Evolutionary conservation across 2,888 invertebrate genomes (phyloP).

Genomic region (Boloria selene): DNA sequence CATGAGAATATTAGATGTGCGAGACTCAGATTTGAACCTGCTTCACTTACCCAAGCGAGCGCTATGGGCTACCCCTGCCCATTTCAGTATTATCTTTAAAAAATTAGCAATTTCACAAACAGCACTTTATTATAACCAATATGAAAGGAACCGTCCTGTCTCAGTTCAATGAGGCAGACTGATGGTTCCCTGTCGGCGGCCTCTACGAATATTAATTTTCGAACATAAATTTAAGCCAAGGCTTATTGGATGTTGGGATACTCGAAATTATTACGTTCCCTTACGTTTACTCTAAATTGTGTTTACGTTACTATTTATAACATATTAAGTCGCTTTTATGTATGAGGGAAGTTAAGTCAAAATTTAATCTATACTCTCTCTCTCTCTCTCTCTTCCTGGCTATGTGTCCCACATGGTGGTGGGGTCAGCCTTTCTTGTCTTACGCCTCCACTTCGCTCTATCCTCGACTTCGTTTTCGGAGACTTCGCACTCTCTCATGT

Average conservation of each 20-base stretch:
- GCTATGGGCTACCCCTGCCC: too few relatives aligned
- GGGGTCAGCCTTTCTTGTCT: too few relatives aligned
- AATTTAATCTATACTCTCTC: not conserved
- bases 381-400: too few relatives aligned
- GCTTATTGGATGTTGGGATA: constrained; percentile 38
- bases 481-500: too few relatives aligned
- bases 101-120: not conserved
- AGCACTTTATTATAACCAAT: constrained; percentile 21
- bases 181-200: constrained; percentile 52
- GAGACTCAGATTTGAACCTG: too few relatives aligned
- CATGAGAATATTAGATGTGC: too few relatives aligned
- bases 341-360: not conserved
- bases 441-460: too few relatives aligned
- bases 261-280: constrained; percentile 36
- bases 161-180: constrained; percentile 56
- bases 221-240: constrained; percentile 43
- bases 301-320: constrained; percentile 3
- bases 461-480: too few relatives aligned
- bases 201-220: constrained; percentile 53
- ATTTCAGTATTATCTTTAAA: too few relatives aligned
- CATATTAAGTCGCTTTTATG: not conserved
- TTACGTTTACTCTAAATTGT: constrained; percentile 26
- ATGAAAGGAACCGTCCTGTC: constrained; percentile 52
- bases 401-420: too few relatives aligned
- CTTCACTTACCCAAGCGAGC: too few relatives aligned